A percentile compares a stretch with the other conserved stretches of the same genome.
These are phyloP conservation scores for Cheilosia vulpina DNA, from an alignment of 2,888 invertebrate species.

Conservation along the genomic window DNA sequence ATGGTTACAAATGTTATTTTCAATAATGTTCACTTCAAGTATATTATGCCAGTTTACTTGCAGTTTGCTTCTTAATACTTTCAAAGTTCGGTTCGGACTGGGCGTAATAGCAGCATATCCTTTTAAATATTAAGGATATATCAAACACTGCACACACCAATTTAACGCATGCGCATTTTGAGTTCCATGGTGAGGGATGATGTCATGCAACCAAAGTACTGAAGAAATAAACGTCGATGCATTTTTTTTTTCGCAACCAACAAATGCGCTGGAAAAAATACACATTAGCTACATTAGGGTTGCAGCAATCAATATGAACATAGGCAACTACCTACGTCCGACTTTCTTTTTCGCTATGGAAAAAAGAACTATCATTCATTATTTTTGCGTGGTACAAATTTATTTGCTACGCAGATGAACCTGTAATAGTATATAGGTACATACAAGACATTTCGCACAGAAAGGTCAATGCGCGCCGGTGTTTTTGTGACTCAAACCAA, in stretches of 20 bases:
- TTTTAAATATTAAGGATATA: slow-evolving; percentile 78
- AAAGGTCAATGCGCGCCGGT: no score
- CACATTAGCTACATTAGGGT: background rate
- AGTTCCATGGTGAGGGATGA: slow-evolving; percentile 52
- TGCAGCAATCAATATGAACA: background rate
- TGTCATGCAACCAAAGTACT: slow-evolving; percentile 40
- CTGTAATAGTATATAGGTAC: no score
- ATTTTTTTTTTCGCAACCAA: slow-evolving; percentile 9
- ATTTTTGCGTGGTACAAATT: no score
- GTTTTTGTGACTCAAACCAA: no score
- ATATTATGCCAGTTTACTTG: slow-evolving; percentile 7
- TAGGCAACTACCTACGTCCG: background rate
- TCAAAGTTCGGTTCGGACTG: slow-evolving; percentile 83
- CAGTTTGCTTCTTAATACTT: slow-evolving; percentile 81
- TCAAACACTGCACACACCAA: slow-evolving; percentile 77
- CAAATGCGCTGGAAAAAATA: background rate
- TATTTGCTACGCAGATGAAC: no score
- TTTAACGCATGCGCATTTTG: slow-evolving; percentile 79
- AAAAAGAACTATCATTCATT: no score
- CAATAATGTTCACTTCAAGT: slow-evolving; percentile 17
- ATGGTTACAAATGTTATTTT: slow-evolving; percentile 5
- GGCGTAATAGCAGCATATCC: slow-evolving; percentile 80
- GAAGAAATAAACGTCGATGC: background rate
- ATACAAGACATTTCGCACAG: no score
- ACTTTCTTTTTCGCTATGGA: no score